phyloP scores from a whole-genome alignment of 1,140 invertebrate genomes.

The Lucilia cuprina region DNA sequence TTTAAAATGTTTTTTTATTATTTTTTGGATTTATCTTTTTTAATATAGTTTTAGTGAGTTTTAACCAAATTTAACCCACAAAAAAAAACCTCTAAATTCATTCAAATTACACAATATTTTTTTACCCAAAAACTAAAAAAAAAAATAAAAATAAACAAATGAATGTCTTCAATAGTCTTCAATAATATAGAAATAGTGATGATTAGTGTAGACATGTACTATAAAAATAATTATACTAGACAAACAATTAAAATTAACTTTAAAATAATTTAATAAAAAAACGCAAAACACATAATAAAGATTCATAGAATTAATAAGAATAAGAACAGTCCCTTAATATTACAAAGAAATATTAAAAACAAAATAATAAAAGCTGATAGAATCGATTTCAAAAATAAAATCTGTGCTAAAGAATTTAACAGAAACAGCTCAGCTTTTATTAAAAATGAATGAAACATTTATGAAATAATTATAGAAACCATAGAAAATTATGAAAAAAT shows the following conservation, averaged over 20 bases:
- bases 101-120: too few species aligned
- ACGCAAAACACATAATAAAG: not conserved
- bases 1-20: too few species aligned
- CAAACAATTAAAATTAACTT: not conserved
- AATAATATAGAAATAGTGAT: not conserved
- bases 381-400: too few species aligned
- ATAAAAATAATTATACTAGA: not conserved
- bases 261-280: not conserved
- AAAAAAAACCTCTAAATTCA: too few species aligned
- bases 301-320: not conserved
- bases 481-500: not conserved
- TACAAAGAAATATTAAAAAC: not conserved
- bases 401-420: not conserved
- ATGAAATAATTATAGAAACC: not conserved
- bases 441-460: not conserved
- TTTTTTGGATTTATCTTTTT: too few species aligned
- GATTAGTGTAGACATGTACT: slow-evolving; percentile 2
- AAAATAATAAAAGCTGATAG: not conserved
- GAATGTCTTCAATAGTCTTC: not conserved
- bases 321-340: not conserved
- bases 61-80: too few species aligned
- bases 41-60: too few species aligned
- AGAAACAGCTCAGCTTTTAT: not conserved
- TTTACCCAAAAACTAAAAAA: too few species aligned
- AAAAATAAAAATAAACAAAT: not conserved